Conservation (phyloP, 2,113 vertebrate species). For the Carlito syrichta region DNA sequence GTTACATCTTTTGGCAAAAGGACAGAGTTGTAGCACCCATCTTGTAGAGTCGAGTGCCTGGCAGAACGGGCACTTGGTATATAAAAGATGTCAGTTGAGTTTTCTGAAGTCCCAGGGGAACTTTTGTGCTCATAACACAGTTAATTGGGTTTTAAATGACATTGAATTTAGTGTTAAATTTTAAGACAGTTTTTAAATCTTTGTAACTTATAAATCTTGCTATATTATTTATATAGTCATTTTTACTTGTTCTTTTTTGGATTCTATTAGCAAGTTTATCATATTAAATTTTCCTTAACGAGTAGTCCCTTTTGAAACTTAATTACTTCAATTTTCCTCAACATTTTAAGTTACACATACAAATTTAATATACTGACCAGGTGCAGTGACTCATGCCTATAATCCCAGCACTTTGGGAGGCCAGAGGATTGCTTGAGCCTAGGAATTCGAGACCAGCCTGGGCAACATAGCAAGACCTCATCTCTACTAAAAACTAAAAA, state of each 20-base stretch:
- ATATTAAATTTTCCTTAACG: neutral
- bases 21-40: neutral
- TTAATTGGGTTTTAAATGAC: neutral
- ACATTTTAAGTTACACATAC: neutral
- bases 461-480: too few species aligned
- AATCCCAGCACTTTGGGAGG: too few species aligned
- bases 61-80: neutral
- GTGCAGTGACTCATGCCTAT: too few species aligned
- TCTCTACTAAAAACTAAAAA: too few species aligned
- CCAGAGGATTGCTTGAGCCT: too few species aligned
- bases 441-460: too few species aligned
- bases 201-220: neutral
- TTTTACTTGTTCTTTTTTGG: neutral
- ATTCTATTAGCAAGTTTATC: neutral
- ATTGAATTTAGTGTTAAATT: neutral
- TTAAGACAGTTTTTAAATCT: constrained; percentile 8
- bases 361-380: neutral
- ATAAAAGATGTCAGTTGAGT: too few species aligned
- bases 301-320: neutral
- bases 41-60: too few species aligned
- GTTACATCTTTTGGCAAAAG: neutral
- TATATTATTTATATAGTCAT: neutral
- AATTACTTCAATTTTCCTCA: neutral
- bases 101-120: neutral
- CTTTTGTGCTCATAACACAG: neutral